Percentiles rank a stretch among this genome's conserved stretches.
Evolutionary conservation across 2,797 vertebrate species (phyloP).

Genomic region (Typhlichthys subterraneus): DNA sequence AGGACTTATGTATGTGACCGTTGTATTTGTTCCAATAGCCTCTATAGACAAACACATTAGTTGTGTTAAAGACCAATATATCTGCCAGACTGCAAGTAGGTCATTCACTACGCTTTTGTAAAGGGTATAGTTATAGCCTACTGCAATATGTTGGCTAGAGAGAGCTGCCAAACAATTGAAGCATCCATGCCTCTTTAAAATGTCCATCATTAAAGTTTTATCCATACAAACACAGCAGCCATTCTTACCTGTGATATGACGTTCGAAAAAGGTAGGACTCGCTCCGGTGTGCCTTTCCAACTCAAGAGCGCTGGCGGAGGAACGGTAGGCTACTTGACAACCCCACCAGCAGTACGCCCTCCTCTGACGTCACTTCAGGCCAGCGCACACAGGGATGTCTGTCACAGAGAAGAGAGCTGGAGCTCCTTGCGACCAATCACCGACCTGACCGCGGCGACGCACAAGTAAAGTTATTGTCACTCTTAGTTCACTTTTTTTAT

Average conservation of each 20-base stretch:
- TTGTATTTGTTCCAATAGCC: background rate
- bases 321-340: conserved; percentile 26
- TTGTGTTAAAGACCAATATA: no score
- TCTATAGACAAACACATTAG: background rate
- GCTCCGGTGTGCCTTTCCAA: conserved; percentile 5
- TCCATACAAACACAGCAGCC: background rate
- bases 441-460: conserved; percentile 1
- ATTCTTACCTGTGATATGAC: conserved; percentile 50
- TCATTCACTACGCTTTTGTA: background rate
- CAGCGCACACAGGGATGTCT: conserved; percentile 12
- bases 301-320: conserved; percentile 31
- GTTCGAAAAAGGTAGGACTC: conserved; percentile 9
- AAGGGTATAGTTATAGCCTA: background rate
- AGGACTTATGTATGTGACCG: no score
- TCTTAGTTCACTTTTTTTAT: conserved; percentile 13
- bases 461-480: conserved; percentile 41
- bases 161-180: conserved; percentile 8
- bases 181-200: no score
- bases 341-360: conserved; percentile 25
- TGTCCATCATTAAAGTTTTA: conserved; percentile 21
- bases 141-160: background rate
- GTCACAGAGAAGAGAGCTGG: background rate
- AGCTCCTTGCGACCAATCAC: conserved; percentile 49
- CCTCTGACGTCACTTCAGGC: conserved; percentile 56
- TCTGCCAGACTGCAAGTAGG: background rate